Conservation (phyloP, 1,140 invertebrate species). For the Hyles euphorbiae region DNA sequence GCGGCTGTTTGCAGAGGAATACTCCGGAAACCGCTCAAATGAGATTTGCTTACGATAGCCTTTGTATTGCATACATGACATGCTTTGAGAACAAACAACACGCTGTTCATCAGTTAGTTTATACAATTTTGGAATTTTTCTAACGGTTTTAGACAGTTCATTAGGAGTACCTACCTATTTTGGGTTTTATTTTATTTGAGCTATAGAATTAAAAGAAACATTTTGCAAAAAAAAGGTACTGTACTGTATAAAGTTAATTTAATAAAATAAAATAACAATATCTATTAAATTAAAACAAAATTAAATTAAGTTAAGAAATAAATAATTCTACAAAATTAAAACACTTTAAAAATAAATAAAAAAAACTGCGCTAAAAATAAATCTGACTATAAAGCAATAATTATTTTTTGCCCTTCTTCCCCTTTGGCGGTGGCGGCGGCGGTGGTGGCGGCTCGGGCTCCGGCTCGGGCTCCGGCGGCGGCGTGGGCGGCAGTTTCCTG, state of each 20-base stretch:
- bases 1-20: constrained; percentile 2
- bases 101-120: too few relatives aligned
- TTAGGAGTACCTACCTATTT: too few relatives aligned
- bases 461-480: constrained; percentile 25
- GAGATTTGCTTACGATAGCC: constrained; percentile 27
- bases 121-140: too few relatives aligned
- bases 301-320: neutral
- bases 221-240: too few relatives aligned
- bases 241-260: too few relatives aligned
- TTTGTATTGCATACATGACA: neutral
- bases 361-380: neutral
- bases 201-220: too few relatives aligned
- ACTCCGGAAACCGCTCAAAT: constrained; percentile 37
- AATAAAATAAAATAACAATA: too few relatives aligned
- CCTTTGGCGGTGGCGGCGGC: constrained; percentile 1
- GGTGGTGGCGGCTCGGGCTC: neutral
- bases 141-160: too few relatives aligned
- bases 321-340: constrained; percentile 2
- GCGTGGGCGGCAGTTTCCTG: constrained; percentile 37
- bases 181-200: too few relatives aligned
- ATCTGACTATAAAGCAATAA: neutral
- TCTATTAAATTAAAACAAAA: too few relatives aligned
- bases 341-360: neutral
- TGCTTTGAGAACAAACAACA: too few relatives aligned
- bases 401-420: constrained; percentile 8